A percentile compares a stretch with the other conserved stretches of the same genome.
These are phyloP conservation scores for Melanogrammus aeglefinus DNA, from an alignment of 2,797 vertebrate species.

Conservation along the genomic window DNA sequence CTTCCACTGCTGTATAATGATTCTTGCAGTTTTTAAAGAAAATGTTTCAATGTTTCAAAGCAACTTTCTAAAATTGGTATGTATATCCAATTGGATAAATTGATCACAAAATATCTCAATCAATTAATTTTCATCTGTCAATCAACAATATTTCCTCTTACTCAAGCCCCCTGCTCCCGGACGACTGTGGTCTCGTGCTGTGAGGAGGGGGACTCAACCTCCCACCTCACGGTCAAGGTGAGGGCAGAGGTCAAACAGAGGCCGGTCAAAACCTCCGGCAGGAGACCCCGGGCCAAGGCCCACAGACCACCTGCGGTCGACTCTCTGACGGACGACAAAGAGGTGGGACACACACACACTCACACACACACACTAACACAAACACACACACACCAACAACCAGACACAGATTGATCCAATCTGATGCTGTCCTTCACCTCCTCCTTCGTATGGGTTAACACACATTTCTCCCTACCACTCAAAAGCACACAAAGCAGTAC, in stretches of 20 bases:
- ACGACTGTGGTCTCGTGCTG: slow-evolving; percentile 77
- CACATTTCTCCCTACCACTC: too few species aligned
- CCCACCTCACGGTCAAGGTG: slow-evolving; percentile 73
- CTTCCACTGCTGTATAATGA: background rate
- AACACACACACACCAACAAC: background rate
- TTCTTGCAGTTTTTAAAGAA: too few species aligned
- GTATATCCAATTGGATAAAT: background rate
- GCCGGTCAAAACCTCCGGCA: slow-evolving; percentile 68
- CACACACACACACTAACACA: background rate
- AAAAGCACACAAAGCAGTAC: background rate
- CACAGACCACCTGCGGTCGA: slow-evolving; percentile 54
- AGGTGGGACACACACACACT: slow-evolving; percentile 69
- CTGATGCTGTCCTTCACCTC: too few species aligned
- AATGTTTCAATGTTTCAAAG: background rate
- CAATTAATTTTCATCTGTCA: background rate
- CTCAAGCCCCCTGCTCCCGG: slow-evolving; percentile 77
- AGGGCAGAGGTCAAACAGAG: slow-evolving; percentile 63
- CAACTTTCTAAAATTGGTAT: background rate
- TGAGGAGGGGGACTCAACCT: slow-evolving; percentile 55
- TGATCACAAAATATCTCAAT: background rate
- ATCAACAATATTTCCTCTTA: background rate
- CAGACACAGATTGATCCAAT: too few species aligned
- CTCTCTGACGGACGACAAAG: slow-evolving; percentile 80
- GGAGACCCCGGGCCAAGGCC: slow-evolving; percentile 62
- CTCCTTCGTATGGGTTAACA: too few species aligned